These are phyloP conservation scores for Cetoscarus ocellatus DNA, from an alignment of 2,797 vertebrate genomes.

Conservation along the genomic window DNA sequence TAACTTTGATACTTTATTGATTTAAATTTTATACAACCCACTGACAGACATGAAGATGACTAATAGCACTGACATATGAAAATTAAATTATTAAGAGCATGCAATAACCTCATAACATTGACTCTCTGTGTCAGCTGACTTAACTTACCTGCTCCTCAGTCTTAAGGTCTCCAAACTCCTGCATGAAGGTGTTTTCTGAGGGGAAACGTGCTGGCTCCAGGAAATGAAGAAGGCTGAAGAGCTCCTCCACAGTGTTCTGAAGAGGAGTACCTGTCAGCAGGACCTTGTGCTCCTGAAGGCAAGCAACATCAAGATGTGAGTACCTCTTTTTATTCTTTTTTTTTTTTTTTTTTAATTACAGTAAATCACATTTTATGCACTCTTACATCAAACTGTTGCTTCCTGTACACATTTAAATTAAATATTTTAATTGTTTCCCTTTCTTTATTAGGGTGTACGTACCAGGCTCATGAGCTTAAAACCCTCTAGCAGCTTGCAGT, in stretches of 20 bases:
- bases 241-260: slow-evolving; percentile 98
- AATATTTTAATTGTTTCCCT: background rate
- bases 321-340: background rate
- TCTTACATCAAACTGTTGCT: background rate
- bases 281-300: slow-evolving; percentile 94
- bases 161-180: slow-evolving; percentile 98
- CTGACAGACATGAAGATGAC: no score
- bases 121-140: background rate
- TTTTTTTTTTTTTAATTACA: no score
- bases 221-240: slow-evolving; percentile 98
- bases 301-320: background rate
- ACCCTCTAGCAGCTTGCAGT: slow-evolving; percentile 98
- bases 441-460: slow-evolving; percentile 37
- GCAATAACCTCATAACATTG: no score
- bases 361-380: background rate
- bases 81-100: no score
- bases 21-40: no score
- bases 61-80: no score
- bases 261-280: slow-evolving; percentile 97
- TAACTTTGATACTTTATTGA: no score
- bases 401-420: background rate
- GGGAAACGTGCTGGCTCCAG: slow-evolving; percentile 95
- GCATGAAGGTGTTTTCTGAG: slow-evolving; percentile 97
- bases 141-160: slow-evolving; percentile 96
- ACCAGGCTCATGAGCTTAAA: slow-evolving; percentile 99